Evolutionary conservation across 1,140 invertebrate species (phyloP).

Genomic region (Trachymyrmex cornetzi): DNA sequence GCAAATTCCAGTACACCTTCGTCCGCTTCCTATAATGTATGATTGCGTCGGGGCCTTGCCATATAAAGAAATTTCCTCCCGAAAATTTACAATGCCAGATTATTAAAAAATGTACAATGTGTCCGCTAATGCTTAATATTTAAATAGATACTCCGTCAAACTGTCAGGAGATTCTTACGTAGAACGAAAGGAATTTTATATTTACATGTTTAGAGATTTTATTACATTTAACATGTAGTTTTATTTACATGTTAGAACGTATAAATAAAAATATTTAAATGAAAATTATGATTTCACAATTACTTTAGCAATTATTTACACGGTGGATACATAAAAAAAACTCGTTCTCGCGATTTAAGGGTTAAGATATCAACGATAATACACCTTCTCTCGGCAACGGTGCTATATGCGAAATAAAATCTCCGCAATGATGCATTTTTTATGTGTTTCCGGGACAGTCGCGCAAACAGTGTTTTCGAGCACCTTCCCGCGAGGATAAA

Average conservation of each 20-base stretch:
- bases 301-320: neutral
- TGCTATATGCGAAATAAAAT: constrained; percentile 18
- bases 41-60: constrained; percentile 27
- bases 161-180: neutral
- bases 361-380: constrained; percentile 1
- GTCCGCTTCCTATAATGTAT: constrained; percentile 51
- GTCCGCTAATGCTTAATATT: neutral
- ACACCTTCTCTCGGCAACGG: neutral
- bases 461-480: constrained; percentile 40
- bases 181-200: neutral
- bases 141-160: neutral
- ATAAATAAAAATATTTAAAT: neutral
- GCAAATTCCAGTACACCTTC: constrained; percentile 80
- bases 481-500: constrained; percentile 39
- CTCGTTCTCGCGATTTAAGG: neutral
- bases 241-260: constrained; percentile 3
- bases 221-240: too few relatives aligned
- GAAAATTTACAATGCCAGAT: neutral
- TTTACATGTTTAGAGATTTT: neutral
- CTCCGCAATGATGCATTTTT: constrained; percentile 29
- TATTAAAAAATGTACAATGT: neutral
- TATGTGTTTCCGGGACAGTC: constrained; percentile 42
- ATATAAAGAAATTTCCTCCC: constrained; percentile 27
- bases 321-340: neutral
- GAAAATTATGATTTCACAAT: neutral